Conservation (phyloP, 1,140 invertebrate genomes). For the Diuraphis noxia region DNA sequence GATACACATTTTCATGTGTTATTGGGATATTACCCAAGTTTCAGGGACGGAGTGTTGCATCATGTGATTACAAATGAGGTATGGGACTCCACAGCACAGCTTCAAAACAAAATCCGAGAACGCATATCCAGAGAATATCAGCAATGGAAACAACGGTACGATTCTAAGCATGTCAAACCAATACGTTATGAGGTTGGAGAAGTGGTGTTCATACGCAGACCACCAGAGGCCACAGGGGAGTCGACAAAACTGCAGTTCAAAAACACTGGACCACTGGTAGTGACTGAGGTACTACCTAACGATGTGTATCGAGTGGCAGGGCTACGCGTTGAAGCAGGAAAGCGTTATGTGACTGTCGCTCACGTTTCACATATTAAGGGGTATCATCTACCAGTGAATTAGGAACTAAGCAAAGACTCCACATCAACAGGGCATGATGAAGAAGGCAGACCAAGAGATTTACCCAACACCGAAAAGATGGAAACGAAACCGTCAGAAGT, state of each 20-base stretch:
- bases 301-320: neutral
- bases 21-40: neutral
- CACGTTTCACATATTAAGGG: too few species aligned
- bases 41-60: neutral
- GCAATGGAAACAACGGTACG: neutral
- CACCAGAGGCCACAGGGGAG: neutral
- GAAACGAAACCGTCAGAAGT: too few species aligned
- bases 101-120: neutral
- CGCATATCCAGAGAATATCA: neutral
- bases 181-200: neutral
- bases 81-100: neutral
- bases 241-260: constrained; percentile 21
- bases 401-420: too few species aligned
- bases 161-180: neutral
- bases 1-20: neutral
- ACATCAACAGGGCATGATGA: too few species aligned
- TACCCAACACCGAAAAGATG: too few species aligned
- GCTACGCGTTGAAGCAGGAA: too few species aligned
- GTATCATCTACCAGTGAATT: too few species aligned
- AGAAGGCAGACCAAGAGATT: too few species aligned
- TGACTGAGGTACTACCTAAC: neutral
- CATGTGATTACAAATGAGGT: neutral
- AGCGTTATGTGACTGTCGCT: too few species aligned
- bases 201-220: neutral
- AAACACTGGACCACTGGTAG: neutral